Base-by-base conservation (phyloP, 2,888 invertebrate genomes). In the Eucriotettix oculatus region DNA sequence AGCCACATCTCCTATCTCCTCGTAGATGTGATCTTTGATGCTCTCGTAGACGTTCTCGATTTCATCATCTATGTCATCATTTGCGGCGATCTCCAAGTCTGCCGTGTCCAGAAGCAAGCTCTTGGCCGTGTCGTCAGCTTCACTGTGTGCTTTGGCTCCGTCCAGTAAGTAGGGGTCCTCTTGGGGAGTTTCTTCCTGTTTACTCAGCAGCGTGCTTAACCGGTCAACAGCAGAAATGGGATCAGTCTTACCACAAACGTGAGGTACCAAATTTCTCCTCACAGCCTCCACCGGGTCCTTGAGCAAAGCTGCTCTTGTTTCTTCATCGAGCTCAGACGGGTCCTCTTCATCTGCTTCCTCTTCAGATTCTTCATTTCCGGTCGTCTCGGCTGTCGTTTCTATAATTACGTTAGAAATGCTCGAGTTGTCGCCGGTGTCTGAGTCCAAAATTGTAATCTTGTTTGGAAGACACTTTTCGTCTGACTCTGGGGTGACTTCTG, bases 201-300 rank as follows among this genome's bases (percentile, higher is more conserved):
- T 57, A 72, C 73, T 52, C 14, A 14, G 11, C 1, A n/a, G 40
- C 14, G 29, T 41, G 55, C n/a, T 9, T 12, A 16, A 29, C 11
- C 42, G 42, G 43, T 42, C 60, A 52, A 11, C 58, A 42, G 44
- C 63, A n/a, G 44, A 52, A 43, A 56, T 57, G n/a, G 57, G 42
- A 64, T 76, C 75, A 66, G 73, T 69, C 71, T 83, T 82, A 42
- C 87, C 87, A 72, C 87, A 87, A 58, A 87, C 84, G 70, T 87
- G 87, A 54, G 87, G 87, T 68, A 87, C 82, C 64, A 87, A 75
- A 72, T 87, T 86, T 66, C 83, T 77, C 68, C 80, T 80, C 7
- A 87, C 84, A 16, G 87, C 87, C 77, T 87, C 86, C 10, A 87
- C 87, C 0, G 87, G 87, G 73, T 87, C 84, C 65, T 78, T 77